These are phyloP conservation scores for Papilio protenor DNA, from an alignment of 2,888 invertebrate genomes.

Conservation along the genomic window DNA sequence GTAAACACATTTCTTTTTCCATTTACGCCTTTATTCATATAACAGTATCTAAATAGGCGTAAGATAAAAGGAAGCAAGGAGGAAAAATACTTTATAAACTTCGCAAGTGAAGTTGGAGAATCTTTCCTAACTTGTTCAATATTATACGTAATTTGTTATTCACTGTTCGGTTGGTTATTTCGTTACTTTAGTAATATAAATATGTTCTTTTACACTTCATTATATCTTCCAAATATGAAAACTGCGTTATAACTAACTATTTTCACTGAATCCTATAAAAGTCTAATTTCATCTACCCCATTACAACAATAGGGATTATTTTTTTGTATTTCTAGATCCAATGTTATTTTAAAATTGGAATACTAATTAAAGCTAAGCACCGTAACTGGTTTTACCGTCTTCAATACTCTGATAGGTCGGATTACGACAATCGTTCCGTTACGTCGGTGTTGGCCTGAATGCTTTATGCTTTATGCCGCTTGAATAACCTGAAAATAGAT, in stretches of 20 bases:
- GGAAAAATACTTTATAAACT: constrained; percentile 25
- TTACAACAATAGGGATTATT: background rate
- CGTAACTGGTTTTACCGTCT: constrained; percentile 23
- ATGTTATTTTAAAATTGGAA: constrained; percentile 4
- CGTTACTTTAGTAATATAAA: background rate
- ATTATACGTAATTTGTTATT: constrained; percentile 21
- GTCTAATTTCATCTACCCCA: background rate
- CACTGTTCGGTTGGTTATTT: constrained; percentile 16
- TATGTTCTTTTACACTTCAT: background rate
- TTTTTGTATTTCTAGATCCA: background rate
- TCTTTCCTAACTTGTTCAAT: constrained; percentile 11
- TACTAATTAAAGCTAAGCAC: constrained; percentile 31
- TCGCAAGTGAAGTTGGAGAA: constrained; percentile 13
- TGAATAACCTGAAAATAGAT: constrained; percentile 31
- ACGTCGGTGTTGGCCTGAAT: constrained; percentile 17
- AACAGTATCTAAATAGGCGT: constrained; percentile 9
- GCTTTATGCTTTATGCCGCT: constrained; percentile 38
- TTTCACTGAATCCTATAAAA: too few species aligned
- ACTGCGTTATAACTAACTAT: too few species aligned
- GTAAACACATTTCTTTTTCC: background rate
- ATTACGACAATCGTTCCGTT: constrained; percentile 31
- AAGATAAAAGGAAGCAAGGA: constrained; percentile 23
- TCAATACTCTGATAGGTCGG: constrained; percentile 23
- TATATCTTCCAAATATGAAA: too few species aligned
- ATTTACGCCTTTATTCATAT: constrained; percentile 5